Conservation (phyloP, 2,797 vertebrate species). For the Streptopelia turtur region DNA sequence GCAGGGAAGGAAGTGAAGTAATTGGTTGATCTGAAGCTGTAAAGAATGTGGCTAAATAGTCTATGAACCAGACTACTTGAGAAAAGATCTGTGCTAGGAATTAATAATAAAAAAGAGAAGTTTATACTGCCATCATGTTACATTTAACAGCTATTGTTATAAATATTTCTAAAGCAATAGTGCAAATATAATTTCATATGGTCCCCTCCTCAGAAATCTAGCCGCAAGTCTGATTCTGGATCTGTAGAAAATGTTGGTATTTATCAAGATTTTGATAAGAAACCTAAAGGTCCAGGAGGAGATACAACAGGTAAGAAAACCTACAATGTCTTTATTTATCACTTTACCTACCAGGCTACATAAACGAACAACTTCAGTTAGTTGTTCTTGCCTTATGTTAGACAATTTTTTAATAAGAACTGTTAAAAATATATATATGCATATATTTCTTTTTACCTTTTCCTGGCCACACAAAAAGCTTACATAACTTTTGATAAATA, state of each 20-base stretch:
- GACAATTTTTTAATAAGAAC: neutral
- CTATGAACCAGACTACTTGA: neutral
- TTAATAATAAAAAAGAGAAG: neutral
- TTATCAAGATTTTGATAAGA: slow-evolving; percentile 88
- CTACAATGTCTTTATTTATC: neutral
- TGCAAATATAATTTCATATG: neutral
- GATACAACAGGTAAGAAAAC: slow-evolving; percentile 72
- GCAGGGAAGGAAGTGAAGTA: neutral
- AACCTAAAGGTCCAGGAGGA: slow-evolving; percentile 42
- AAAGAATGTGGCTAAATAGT: neutral
- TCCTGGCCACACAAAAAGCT: neutral
- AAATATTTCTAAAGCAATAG: neutral
- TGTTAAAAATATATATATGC: neutral
- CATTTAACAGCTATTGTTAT: neutral
- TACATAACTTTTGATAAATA: neutral
- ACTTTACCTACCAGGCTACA: neutral
- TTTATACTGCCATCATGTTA: neutral
- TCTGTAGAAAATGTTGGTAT: slow-evolving; percentile 82
- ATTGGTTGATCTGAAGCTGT: neutral
- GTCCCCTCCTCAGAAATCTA: slow-evolving; percentile 81
- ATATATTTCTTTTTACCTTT: neutral
- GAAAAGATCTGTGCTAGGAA: neutral
- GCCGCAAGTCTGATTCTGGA: slow-evolving; percentile 79
- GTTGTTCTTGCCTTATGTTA: neutral
- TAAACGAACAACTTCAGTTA: neutral